phyloP scores from a whole-genome alignment of 2,113 vertebrate genomes.

The Toxostoma redivivum region DNA sequence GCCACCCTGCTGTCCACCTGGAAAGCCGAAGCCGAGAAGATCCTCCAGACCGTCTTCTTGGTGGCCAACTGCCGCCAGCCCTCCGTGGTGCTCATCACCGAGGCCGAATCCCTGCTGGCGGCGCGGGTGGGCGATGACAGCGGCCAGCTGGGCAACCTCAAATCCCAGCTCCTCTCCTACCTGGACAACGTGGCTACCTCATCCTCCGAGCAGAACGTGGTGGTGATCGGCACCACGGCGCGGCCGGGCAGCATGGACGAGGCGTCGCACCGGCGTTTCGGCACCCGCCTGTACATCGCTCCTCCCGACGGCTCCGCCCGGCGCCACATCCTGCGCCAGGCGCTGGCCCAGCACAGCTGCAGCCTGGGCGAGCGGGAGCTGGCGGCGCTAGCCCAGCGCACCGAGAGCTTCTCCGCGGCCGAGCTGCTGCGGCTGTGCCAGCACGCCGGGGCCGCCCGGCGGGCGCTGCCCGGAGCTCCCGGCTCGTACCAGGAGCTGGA shows the following conservation, averaged over 20 bases:
- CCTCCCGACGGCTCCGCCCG: constrained; percentile 82
- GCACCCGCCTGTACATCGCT: constrained; percentile 86
- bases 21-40: constrained; percentile 86
- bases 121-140: constrained; percentile 44
- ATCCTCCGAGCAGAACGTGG: constrained; percentile 70
- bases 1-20: constrained; percentile 81
- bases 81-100: constrained; percentile 85
- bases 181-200: constrained; percentile 84
- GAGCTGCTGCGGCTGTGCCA: constrained; percentile 91
- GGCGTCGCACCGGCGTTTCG: constrained; percentile 83
- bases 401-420: constrained; percentile 85
- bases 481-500: constrained; percentile 90
- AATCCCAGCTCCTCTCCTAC: constrained; percentile 81
- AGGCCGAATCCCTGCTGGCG: constrained; percentile 82
- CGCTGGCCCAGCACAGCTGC: constrained; percentile 82
- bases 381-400: constrained; percentile 83
- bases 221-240: constrained; percentile 86
- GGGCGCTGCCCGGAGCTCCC: constrained; percentile 62
- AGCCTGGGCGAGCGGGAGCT: constrained; percentile 87
- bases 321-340: constrained; percentile 85
- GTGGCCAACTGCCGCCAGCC: constrained; percentile 84
- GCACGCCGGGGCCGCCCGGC: constrained; percentile 77
- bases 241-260: constrained; percentile 89
- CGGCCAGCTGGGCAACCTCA: constrained; percentile 51
- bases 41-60: constrained; percentile 85